Base-by-base conservation (phyloP, 1,140 invertebrate species). In the Drosophila rhopaloa region DNA sequence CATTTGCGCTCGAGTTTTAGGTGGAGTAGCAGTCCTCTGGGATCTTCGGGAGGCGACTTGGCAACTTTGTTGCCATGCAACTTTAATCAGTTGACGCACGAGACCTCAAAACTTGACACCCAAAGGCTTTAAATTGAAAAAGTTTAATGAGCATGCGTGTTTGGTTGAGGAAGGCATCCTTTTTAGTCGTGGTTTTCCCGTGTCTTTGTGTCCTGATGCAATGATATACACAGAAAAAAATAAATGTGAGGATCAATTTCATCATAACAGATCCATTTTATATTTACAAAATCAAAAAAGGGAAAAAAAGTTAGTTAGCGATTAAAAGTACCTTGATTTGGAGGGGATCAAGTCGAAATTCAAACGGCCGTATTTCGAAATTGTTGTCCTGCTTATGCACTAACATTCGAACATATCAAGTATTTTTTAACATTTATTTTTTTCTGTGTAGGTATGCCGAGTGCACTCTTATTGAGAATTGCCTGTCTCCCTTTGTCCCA, bases 61-160 rank as follows among this genome's bases (percentile, higher is more conserved):
- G 38, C 55, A 86, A 86, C 76, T 86, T 86, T 83, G 80, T 88
- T 80, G 83, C 57, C 76, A 83, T 86, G 83, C 84, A 86, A 86
- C 84, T 88, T 86, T 86, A 86, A 86, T 86, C 76, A 86, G 84
- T 79, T 77, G 79, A 65, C 79, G 80, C 79, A 68, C 62, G 76
- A 76, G 76, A 79, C 83, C 79, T 40, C 83, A 88, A 43, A 83
- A 82, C 83, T 82, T 79, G 82, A 61, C 79, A 83, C 76, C 68
- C 75, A 76, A 88, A 72, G 71, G 82, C 76, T 59, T 88, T 61
- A 83, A 86, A 86, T 86, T 86, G 83, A 86, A 86, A 86, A 86
- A 86, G 83, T 86, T 86, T 88, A 86, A 88, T 88, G 84, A 79
- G 76, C 71, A 76, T 88, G 76, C 79, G 83, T 84, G 77, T 85